These are phyloP conservation scores for Dolichallabes microphthalmus DNA, from an alignment of 2,113 vertebrate genomes.

Conservation along the genomic window DNA sequence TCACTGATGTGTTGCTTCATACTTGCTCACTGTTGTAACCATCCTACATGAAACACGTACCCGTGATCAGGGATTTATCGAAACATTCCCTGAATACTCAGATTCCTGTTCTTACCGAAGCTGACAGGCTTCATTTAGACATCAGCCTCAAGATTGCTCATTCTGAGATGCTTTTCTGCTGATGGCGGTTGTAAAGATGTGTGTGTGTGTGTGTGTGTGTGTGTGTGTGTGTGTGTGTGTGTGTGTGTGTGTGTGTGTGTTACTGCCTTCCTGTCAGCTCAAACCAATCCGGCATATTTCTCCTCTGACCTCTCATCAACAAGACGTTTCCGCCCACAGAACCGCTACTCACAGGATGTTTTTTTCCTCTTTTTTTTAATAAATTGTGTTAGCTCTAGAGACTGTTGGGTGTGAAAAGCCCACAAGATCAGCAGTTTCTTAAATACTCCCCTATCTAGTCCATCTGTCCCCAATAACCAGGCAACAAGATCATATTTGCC, in stretches of 20 bases:
- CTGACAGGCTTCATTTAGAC: too few species aligned
- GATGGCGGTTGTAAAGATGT: not conserved
- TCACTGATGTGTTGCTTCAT: not conserved
- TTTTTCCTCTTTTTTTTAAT: not conserved
- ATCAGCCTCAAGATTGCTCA: not conserved
- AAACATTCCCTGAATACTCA: not conserved
- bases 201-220: not conserved
- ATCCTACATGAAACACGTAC: not conserved
- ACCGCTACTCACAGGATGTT: too few species aligned
- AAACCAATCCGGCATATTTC: not conserved
- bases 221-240: not conserved
- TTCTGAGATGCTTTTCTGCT: not conserved
- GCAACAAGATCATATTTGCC: not conserved
- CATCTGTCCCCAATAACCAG: not conserved
- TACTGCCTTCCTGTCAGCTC: not conserved
- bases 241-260: not conserved
- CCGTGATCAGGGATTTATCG: not conserved
- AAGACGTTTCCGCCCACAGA: not conserved
- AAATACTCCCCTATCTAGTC: not conserved
- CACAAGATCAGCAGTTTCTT: not conserved
- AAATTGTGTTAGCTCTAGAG: not conserved
- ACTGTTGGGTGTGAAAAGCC: not conserved
- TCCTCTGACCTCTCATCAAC: not conserved
- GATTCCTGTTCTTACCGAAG: not conserved
- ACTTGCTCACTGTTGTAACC: not conserved